Conservation (phyloP, 2,113 vertebrate species). For the Oreochromis aureus region DNA sequence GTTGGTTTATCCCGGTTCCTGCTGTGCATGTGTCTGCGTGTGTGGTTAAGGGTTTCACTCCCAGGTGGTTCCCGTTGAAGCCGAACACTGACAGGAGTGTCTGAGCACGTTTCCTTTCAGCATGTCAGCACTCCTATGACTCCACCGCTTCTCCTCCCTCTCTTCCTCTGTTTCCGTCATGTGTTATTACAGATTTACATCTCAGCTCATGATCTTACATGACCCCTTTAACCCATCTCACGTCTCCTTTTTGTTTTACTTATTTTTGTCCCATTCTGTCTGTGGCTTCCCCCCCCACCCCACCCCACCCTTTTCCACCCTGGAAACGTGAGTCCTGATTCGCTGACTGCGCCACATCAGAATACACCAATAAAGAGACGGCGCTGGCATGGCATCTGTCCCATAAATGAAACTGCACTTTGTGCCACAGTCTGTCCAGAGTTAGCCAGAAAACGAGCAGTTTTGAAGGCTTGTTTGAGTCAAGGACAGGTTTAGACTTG, state of each 20-base stretch:
- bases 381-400: background rate
- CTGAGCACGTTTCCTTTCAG: constrained; percentile 10
- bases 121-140: constrained; percentile 8
- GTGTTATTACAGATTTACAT: background rate
- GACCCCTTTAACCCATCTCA: background rate
- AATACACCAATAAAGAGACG: background rate
- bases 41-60: constrained; percentile 1
- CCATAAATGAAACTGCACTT: background rate
- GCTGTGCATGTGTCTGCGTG: background rate
- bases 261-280: background rate
- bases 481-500: background rate
- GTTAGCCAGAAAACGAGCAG: background rate
- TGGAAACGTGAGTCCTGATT: background rate
- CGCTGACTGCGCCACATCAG: background rate
- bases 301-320: background rate
- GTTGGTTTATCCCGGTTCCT: background rate
- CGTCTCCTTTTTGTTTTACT: background rate
- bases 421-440: background rate
- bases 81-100: background rate
- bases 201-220: background rate
- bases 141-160: background rate
- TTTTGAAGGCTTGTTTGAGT: background rate
- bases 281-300: background rate
- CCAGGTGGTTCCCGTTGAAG: constrained; percentile 10
- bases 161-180: background rate